These are phyloP conservation scores for Salticus scenicus DNA, from an alignment of 2,888 invertebrate genomes.

Conservation along the genomic window DNA sequence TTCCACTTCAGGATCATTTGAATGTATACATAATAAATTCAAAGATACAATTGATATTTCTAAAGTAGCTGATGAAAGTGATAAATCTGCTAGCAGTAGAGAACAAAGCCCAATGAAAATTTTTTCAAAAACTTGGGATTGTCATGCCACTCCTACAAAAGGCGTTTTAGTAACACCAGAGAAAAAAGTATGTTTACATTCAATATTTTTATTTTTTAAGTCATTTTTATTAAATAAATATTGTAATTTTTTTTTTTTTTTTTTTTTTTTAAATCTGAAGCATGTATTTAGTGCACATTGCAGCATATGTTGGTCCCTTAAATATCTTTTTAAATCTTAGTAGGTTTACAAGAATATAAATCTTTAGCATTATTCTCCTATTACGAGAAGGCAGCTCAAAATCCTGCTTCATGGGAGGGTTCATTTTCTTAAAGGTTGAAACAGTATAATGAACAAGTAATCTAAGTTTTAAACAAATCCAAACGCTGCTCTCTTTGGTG, in stretches of 20 bases:
- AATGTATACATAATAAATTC: slow-evolving; percentile 62
- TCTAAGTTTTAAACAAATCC: too few species aligned
- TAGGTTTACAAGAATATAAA: too few species aligned
- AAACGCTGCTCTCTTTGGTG: too few species aligned
- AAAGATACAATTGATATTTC: slow-evolving; percentile 75
- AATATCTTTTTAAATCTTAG: too few species aligned
- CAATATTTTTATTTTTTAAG: neutral
- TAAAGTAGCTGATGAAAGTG: slow-evolving; percentile 73
- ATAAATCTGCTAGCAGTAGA: slow-evolving; percentile 68
- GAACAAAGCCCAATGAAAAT: slow-evolving; percentile 78
- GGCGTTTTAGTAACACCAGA: slow-evolving; percentile 83
- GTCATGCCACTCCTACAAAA: slow-evolving; percentile 84
- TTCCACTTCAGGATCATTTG: slow-evolving; percentile 69
- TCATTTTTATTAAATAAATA: neutral
- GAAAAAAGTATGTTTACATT: slow-evolving; percentile 77
- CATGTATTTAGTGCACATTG: neutral
- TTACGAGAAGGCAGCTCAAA: too few species aligned
- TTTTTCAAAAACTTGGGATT: slow-evolving; percentile 84
- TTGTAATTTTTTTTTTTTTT: neutral
- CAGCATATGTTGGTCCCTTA: too few species aligned
- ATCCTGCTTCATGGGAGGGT: too few species aligned
- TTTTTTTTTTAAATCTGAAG: neutral
- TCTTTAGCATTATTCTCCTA: too few species aligned
- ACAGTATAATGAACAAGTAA: too few species aligned
- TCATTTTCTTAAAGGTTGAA: too few species aligned